Conservation (phyloP, 2,797 vertebrate genomes). For the Diceros bicornis region DNA sequence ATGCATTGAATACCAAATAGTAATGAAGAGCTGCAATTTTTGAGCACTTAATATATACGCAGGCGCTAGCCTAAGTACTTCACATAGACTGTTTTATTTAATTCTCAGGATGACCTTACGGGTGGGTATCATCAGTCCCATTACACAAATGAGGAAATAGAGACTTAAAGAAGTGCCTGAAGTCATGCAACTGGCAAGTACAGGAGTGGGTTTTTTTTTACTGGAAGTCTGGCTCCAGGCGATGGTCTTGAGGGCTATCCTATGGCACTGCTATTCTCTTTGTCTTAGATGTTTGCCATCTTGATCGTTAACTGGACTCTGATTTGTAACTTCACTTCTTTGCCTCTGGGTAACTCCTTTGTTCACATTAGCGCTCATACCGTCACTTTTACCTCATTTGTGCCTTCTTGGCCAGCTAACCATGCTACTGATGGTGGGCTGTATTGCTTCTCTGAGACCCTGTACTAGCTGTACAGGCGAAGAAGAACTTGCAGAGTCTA, state of each 20-base stretch:
- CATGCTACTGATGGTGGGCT: not conserved
- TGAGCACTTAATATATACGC: not conserved
- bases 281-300: not conserved
- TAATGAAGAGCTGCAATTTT: not conserved
- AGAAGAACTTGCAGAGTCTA: not conserved
- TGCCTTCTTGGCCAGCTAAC: not conserved
- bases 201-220: too few relatives aligned
- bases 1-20: not conserved
- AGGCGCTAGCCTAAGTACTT: not conserved
- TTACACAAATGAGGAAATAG: not conserved
- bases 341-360: not conserved
- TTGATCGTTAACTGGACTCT: not conserved
- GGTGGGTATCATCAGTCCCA: not conserved
- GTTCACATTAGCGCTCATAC: not conserved
- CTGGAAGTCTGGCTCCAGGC: not conserved
- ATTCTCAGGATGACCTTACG: not conserved
- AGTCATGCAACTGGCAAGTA: rapidly evolving
- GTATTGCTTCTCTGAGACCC: not conserved
- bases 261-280: not conserved
- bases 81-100: not conserved
- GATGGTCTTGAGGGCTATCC: rapidly evolving
- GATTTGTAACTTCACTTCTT: not conserved
- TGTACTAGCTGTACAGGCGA: too few relatives aligned
- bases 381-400: not conserved
- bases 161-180: not conserved